Base-by-base conservation (phyloP, 2,797 vertebrate genomes). In the Myripristis jacobus region DNA sequence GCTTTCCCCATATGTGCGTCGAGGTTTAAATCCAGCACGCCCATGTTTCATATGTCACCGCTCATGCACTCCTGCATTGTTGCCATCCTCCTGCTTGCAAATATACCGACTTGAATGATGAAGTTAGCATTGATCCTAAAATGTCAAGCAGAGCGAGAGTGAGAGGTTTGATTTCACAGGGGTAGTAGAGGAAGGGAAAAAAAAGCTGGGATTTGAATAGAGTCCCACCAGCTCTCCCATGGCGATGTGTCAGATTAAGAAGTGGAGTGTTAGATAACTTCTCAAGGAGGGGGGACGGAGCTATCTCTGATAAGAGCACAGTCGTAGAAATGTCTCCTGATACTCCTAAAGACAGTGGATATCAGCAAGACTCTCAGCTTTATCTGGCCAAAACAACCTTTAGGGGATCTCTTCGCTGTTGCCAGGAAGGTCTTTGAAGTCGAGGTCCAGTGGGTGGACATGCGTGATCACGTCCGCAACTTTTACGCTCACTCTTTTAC, bases 251-350 rank as follows among this genome's bases (percentile, higher is more conserved):
- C 0, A 81, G 84, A 87, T 85, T 75, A 71, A 69, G 61, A 68
- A 70, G 75, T 75, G 63, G 69, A 31, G 56, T 74, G 56, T 83
- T 66, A 74, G 82, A 88, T 89, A 86, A 83, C 74, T 71, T 79
- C 70, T 73, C 34, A 66, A 75, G 58, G 70, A 22, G 70, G 22
- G n/a, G 58, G n/a, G n/a, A 78, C 68, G 69, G 54, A 61, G 57
- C 54, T 61, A 47, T 75, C 53, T 73, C 53, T 24, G 83, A 86
- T 87, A 86, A 83, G 64, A 82, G 56, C 44, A 34, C 69, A 58
- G 66, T 73, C 44, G 34, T 38, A 54, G 51, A 82, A 84, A 81
- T 78, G 71, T 75, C 74, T 74, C 62, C 43, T 66, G 58, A 77
- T 79, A 72, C 64, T 79, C 47, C 29, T 51, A 73, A 85, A 80